Evolutionary conservation across 1,140 invertebrate species (phyloP), one percentile per base, ranked within the genome.

Genomic region (Diorhabda sublineata): DNA sequence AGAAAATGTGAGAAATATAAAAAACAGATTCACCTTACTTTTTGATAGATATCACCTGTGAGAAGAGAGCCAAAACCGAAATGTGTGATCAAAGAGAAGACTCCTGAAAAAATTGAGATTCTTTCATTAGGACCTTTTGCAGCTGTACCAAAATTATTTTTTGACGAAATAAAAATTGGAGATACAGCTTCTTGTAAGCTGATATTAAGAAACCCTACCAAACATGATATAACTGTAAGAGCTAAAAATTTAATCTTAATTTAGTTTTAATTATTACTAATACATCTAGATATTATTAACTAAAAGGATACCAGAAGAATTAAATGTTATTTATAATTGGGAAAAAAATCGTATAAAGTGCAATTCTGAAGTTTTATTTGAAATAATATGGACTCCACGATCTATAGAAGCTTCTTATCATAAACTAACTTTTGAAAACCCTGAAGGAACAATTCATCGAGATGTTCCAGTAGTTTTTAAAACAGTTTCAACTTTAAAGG

Each of bases 401-500:
- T 80, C 85, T 64, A 81, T 81, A 62, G 85, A 87, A 41, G 80
- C 84, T 3, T 85, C 87, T 74, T 82, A 89, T 70, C 86, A 90
- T 72, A 86, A 83, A 2, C 74, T 91, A 26, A 85, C 87, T 70
- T 79, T 91, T 9, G 83, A 83, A 1, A 88, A 90, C 80, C 86
- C 83, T 62, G 84, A 85, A 64, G 84, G 85, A 71, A 64, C 44
- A 52, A 85, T 88, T 11, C 85, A 87, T 73, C 87, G 88, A 78
- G 89, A 90, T 73, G 83, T 91, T n/a, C 81, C 86, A 62, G 76
- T 91, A 44, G 84, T 87, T 3, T 84, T 88, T 2, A 88, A 88
- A 78, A 67, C 75, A 43, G 44, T 68, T 6, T 42, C 47, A 52
- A 6, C 47, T 45, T 60, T 66, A 41, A 78, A 72, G 67, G 74